phyloP scores from a whole-genome alignment of 2,113 vertebrate species.

The Ochotona curzoniae region DNA sequence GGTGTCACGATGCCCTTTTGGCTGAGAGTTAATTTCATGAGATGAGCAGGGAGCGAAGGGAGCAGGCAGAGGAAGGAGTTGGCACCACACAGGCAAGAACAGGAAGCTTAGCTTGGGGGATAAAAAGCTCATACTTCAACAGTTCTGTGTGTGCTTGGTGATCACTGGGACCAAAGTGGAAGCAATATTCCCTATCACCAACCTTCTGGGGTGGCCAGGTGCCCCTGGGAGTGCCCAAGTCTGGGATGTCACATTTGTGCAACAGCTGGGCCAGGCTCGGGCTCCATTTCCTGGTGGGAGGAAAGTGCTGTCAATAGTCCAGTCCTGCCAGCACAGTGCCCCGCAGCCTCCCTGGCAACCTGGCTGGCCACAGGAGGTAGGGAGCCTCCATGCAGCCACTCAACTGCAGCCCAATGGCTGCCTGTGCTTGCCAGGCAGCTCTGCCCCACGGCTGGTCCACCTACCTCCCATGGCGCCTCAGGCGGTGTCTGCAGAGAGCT shows the following conservation, averaged over 20 bases:
- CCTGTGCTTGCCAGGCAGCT: not conserved
- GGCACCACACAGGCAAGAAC: not conserved
- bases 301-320: not conserved
- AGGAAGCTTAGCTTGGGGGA: not conserved
- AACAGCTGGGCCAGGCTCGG: not conserved
- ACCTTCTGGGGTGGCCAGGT: slow-evolving; percentile 30
- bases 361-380: not conserved
- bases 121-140: not conserved
- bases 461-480: not conserved
- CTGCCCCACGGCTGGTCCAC: not conserved
- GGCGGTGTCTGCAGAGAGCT: not conserved
- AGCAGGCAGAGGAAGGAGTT: not conserved
- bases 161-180: not conserved
- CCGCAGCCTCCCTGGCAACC: not conserved
- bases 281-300: slow-evolving; percentile 57
- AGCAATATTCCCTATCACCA: not conserved
- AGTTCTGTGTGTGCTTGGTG: too few species aligned
- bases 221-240: not conserved
- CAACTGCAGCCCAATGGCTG: not conserved
- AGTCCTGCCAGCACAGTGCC: not conserved
- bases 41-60: not conserved
- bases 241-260: not conserved
- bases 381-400: not conserved
- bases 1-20: not conserved
- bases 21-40: not conserved